Base-by-base conservation (phyloP, 2,113 vertebrate genomes). In the Clarias batrachus region DNA sequence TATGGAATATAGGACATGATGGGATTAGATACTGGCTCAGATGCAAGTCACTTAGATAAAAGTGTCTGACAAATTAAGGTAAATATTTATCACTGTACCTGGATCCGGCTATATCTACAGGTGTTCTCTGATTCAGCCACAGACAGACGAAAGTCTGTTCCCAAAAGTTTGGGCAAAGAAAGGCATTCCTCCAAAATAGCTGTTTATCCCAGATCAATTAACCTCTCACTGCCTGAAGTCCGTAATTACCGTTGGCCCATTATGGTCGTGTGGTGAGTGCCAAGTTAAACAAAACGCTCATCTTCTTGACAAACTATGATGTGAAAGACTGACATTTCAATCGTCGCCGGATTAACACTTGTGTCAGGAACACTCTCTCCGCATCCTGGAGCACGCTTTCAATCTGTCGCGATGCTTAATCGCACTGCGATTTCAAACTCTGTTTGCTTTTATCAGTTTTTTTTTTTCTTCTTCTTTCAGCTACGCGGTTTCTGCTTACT, bases 221-320 rank as follows among this genome's bases (percentile, higher is more conserved):
- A 73, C 89, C 89, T 87, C 85, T 92, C 87, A 33, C 23, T 84
- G 81, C 23, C 86, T 71, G 23, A 90, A 89, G 89, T 92, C 91
- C 3, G 48, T 65, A 80, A 87, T 88, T 74, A 87, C 71, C 87
- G 85, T 89, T 86, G 54, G 85, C 82, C 83, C 56, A 87, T 87
- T 74, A 90, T 89, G 52, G 66, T 27, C 62, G 1, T 89, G 86
- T 65, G 90, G 86, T 41, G 54, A 71, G 86, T 25, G 87, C 90
- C 89, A 91, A 91, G 91, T 91, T 90, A 91, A 90, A 93, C 85
- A 86, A 85, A 59, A 86, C 73, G 88, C 89, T 81, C 80, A 87
- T 88, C 90, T 88, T 86, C 62, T 89, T 74, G 9, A 88, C 52
- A 87, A 25, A 87, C 89, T 84, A 76, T 60, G 86, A 89, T 91